Conservation (phyloP, 1,140 invertebrate genomes). For the Microplitis mediator region DNA sequence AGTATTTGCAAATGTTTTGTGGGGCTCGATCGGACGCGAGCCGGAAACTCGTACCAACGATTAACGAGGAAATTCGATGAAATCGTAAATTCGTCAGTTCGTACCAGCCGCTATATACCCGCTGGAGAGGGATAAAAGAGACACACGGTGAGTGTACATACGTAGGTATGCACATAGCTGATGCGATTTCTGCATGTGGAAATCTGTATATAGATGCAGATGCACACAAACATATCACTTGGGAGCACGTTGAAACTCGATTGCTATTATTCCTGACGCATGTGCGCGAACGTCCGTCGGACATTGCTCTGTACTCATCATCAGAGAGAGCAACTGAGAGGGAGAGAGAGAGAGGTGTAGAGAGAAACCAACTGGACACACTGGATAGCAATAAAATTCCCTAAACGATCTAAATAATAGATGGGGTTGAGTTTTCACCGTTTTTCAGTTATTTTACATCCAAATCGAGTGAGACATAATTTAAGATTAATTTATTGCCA, state of each 20-base stretch:
- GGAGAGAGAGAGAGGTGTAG: constrained; percentile 8
- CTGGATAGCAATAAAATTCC: constrained; percentile 30
- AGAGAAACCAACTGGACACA: constrained; percentile 1
- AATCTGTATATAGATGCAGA: background rate
- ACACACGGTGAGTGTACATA: background rate
- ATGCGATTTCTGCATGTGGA: background rate
- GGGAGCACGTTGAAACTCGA: background rate
- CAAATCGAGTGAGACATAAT: constrained; percentile 12
- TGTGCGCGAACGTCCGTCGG: constrained; percentile 10
- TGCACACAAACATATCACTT: background rate
- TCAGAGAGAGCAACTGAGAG: constrained; percentile 32
- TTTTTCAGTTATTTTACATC: constrained; percentile 21
- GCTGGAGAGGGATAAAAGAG: background rate
- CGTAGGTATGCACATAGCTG: background rate
- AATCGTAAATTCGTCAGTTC: constrained; percentile 47
- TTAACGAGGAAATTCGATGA: constrained; percentile 49
- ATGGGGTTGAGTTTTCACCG: constrained; percentile 10
- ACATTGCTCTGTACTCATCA: constrained; percentile 11
- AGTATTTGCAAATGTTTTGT: constrained; percentile 23
- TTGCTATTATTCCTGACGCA: background rate
- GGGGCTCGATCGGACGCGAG: constrained; percentile 19
- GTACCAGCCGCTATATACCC: background rate
- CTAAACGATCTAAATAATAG: constrained; percentile 37
- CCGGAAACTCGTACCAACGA: constrained; percentile 42
- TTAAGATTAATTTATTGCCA: constrained; percentile 16